phyloP scores from a whole-genome alignment of 2,888 invertebrate genomes.

The Clivina fossor region DNA sequence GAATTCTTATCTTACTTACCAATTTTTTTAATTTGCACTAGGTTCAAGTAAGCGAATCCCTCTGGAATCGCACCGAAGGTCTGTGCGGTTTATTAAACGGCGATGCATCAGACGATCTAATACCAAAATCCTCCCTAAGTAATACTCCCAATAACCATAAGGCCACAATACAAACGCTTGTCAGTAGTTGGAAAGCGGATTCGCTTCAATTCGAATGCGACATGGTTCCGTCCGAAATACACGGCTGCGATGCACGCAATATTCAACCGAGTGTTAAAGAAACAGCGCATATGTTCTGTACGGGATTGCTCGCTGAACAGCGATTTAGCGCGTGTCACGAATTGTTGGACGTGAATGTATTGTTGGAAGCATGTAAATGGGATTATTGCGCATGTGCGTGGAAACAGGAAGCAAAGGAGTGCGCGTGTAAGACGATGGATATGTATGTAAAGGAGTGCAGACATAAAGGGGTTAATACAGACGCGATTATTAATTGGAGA shows the following conservation, averaged over 20 bases:
- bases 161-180: too few species aligned
- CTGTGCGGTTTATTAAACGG: constrained; percentile 81
- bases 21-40: too few species aligned
- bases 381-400: constrained; percentile 74
- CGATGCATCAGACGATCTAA: constrained; percentile 67
- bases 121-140: too few species aligned
- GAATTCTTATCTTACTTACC: too few species aligned
- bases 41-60: constrained; percentile 65
- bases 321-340: constrained; percentile 67
- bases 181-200: too few species aligned
- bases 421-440: constrained; percentile 75
- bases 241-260: too few species aligned
- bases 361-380: constrained; percentile 74
- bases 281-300: constrained; percentile 66
- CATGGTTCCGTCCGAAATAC: constrained; percentile 56
- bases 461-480: constrained; percentile 62
- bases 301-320: constrained; percentile 62
- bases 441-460: constrained; percentile 78
- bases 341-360: constrained; percentile 61
- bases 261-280: too few species aligned
- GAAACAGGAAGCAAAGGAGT: constrained; percentile 62
- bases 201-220: constrained; percentile 65
- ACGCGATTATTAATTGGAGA: constrained; percentile 68
- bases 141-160: too few species aligned
- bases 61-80: constrained; percentile 81